These are phyloP conservation scores for Ivindomyrus marchei DNA, from an alignment of 2,113 vertebrate species.

Conservation along the genomic window DNA sequence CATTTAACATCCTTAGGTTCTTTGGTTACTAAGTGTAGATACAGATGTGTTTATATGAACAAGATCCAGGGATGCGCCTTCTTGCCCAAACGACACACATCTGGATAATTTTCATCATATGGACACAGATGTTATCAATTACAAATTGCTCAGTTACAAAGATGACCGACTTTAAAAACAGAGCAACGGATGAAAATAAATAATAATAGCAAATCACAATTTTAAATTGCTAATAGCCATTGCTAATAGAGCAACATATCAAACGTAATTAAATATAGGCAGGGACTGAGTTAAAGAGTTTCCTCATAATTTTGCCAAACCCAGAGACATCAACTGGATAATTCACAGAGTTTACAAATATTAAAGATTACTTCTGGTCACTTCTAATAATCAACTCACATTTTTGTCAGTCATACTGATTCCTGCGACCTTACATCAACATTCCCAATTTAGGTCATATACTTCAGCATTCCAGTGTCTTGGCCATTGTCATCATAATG, in stretches of 20 bases:
- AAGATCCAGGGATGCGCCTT: conserved; percentile 71
- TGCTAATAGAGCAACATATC: background rate
- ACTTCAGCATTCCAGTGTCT: background rate
- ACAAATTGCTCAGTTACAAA: conserved; percentile 43
- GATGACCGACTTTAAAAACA: conserved; percentile 10
- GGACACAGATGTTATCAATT: conserved; percentile 50
- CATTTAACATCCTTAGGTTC: conserved; percentile 45
- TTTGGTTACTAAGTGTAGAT: conserved; percentile 70
- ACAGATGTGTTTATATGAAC: conserved; percentile 45
- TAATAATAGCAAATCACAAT: background rate
- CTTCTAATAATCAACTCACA: background rate
- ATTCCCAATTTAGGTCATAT: background rate
- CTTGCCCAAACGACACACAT: conserved; percentile 74
- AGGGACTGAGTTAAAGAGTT: background rate
- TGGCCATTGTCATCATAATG: background rate
- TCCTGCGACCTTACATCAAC: background rate
- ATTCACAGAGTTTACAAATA: background rate
- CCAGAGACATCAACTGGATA: background rate
- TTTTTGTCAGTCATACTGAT: background rate
- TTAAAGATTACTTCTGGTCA: background rate
- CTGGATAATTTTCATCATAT: conserved; percentile 75
- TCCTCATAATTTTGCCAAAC: background rate
- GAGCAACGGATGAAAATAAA: background rate
- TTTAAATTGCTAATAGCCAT: background rate
- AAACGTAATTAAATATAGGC: background rate